Conservation (phyloP, 2,797 vertebrate species). For the Neopelma chrysocephalum region DNA sequence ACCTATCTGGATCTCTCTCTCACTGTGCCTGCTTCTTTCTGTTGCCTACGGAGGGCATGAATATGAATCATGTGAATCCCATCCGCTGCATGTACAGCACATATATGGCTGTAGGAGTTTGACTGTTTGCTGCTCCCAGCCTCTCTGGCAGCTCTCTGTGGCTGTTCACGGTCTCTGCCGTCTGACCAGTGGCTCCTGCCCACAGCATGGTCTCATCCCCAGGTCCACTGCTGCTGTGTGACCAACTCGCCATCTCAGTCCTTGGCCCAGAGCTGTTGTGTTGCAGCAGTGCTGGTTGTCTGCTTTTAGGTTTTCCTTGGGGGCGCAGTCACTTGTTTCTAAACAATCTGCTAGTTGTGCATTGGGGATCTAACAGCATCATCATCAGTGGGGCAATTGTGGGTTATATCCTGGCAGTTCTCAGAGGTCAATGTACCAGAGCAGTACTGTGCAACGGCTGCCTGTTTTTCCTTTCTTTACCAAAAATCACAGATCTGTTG, state of each 20-base stretch:
- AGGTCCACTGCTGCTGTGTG: not conserved
- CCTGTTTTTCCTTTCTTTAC: not conserved
- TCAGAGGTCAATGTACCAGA: not conserved
- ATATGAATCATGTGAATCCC: not conserved
- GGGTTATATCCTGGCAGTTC: not conserved
- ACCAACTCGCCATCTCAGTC: accelerated
- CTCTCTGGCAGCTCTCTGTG: not conserved
- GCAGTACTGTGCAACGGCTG: accelerated
- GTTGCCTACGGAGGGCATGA: not conserved
- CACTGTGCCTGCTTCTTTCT: constrained; percentile 15
- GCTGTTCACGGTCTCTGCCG: accelerated
- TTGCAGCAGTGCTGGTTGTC: not conserved
- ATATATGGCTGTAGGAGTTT: not conserved
- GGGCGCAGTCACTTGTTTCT: not conserved
- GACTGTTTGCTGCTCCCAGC: not conserved
- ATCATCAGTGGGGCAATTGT: not conserved
- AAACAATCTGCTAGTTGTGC: not conserved
- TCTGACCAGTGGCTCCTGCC: accelerated
- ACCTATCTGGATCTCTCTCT: constrained; percentile 38
- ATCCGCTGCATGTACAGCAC: not conserved
- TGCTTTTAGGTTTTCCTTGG: not conserved
- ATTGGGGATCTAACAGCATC: not conserved
- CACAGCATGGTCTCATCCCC: not conserved
- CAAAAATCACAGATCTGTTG: not conserved
- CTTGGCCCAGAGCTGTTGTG: not conserved